phyloP scores from a whole-genome alignment of 2,888 invertebrate genomes.

The Lathronympha strigana region DNA sequence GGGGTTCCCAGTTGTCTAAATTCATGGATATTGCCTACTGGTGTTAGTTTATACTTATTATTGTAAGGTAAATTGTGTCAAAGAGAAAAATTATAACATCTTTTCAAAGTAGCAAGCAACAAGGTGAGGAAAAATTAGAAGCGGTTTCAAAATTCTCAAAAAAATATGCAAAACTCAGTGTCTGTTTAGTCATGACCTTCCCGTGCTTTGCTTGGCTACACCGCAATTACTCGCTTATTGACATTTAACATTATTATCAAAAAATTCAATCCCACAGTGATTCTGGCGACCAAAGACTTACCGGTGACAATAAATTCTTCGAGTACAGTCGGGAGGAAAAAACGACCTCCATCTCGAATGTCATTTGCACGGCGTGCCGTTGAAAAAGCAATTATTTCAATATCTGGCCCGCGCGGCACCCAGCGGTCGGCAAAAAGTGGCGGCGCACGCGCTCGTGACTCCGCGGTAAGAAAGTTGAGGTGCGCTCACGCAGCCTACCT shows the following conservation, averaged over 20 bases:
- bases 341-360: constrained; percentile 84
- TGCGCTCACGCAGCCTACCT: constrained; percentile 20
- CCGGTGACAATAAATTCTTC: constrained; percentile 76
- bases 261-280: constrained; percentile 48
- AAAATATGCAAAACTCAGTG: constrained; percentile 1
- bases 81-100: too few species aligned
- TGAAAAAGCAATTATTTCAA: constrained; percentile 84
- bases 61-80: too few species aligned
- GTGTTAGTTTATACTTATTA: too few species aligned
- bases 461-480: constrained; percentile 57
- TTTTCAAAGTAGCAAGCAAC: too few species aligned
- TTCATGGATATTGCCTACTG: too few species aligned
- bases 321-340: constrained; percentile 69
- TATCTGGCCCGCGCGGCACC: constrained; percentile 73
- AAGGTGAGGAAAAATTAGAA: constrained; percentile 1
- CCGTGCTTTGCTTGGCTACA: constrained; percentile 32
- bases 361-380: constrained; percentile 83
- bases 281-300: constrained; percentile 62
- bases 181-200: constrained; percentile 27
- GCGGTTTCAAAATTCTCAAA: background rate
- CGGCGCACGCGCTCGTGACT: constrained; percentile 78
- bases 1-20: too few species aligned
- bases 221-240: constrained; percentile 37
- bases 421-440: constrained; percentile 71
- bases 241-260: constrained; percentile 52